A percentile compares a stretch with the other conserved stretches of the same genome.
Evolutionary conservation across 1,140 invertebrate genomes (phyloP).

Genomic region (Heliothis virescens): DNA sequence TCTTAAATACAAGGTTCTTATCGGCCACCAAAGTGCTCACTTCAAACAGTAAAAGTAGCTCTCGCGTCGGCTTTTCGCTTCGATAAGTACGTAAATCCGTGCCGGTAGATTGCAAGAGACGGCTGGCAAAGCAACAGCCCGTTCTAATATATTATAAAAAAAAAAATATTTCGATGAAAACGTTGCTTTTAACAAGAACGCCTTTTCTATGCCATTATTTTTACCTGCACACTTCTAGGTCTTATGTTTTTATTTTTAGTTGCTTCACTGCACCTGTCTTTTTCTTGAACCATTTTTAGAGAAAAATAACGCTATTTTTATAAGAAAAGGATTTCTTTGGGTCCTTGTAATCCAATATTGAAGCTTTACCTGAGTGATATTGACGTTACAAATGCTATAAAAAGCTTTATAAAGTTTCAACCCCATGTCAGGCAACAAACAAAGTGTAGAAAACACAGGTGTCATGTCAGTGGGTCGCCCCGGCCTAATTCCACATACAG

Average conservation of each 20-base stretch:
- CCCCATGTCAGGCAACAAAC: not conserved
- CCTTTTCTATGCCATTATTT: conserved; percentile 15
- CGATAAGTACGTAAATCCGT: conserved; percentile 27
- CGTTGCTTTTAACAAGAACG: conserved; percentile 18
- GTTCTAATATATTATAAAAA: conserved; percentile 32
- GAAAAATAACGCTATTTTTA: not conserved
- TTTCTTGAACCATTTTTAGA: not conserved
- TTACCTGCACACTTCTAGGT: not conserved
- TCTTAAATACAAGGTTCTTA: conserved; percentile 12
- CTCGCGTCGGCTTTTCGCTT: conserved; percentile 13
- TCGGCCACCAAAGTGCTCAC: conserved; percentile 16
- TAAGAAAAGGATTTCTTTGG: not conserved
- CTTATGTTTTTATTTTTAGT: not conserved
- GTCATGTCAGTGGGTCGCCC: conserved; percentile 2
- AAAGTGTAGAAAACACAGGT: not conserved
- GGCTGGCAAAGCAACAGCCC: not conserved
- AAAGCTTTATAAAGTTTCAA: conserved; percentile 29
- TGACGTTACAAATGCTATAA: conserved; percentile 10
- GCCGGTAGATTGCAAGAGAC: conserved; percentile 23
- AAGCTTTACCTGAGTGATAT: conserved; percentile 26
- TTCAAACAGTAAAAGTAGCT: conserved; percentile 24
- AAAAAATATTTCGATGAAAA: conserved; percentile 31
- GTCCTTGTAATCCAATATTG: not conserved
- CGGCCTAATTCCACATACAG: conserved; percentile 36
- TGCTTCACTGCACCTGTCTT: not conserved